Conservation (phyloP, 2,797 vertebrate genomes). For the Carduelis carduelis region DNA sequence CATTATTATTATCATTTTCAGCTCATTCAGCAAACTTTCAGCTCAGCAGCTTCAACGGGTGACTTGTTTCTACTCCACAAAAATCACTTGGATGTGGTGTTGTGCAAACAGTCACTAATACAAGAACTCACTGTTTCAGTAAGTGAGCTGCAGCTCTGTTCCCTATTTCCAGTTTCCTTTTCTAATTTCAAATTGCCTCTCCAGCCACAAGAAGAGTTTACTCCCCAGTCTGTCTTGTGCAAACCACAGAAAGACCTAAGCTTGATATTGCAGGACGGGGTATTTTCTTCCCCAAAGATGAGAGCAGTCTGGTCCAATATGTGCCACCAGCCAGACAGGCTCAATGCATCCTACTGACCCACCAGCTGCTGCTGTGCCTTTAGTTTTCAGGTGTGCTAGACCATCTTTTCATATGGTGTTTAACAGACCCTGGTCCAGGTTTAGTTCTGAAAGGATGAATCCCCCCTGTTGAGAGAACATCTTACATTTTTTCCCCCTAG, state of each 20-base stretch:
- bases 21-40: not conserved
- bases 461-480: not conserved
- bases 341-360: not conserved
- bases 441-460: not conserved
- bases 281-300: not conserved
- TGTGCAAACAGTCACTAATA: not conserved
- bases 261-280: not conserved
- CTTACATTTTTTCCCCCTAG: not conserved
- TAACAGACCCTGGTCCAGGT: not conserved
- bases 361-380: not conserved
- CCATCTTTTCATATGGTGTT: not conserved
- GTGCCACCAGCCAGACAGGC: not conserved
- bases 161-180: slow-evolving; percentile 28
- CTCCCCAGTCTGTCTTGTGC: not conserved
- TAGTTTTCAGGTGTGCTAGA: not conserved
- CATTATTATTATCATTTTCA: not conserved
- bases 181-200: not conserved
- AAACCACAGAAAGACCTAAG: not conserved
- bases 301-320: not conserved
- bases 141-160: not conserved
- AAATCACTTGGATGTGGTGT: not conserved
- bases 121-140: not conserved
- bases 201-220: not conserved
- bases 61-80: not conserved
- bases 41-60: not conserved